Evolutionary conservation across 2,797 vertebrate species (phyloP).

Genomic region (Prionace glauca): DNA sequence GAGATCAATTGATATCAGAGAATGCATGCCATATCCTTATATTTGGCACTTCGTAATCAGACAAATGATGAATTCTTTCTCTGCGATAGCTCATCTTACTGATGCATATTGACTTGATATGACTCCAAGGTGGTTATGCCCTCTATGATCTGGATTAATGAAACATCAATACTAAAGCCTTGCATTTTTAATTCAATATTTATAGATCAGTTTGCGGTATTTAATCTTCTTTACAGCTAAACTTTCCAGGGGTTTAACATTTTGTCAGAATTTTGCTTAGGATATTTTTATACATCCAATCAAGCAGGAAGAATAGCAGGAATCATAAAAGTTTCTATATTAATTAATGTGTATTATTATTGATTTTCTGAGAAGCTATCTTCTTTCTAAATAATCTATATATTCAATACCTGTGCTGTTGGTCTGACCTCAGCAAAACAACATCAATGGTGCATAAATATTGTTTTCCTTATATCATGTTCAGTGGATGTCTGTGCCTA

Average conservation of each 20-base stretch:
- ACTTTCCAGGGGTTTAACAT: background rate
- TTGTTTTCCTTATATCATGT: background rate
- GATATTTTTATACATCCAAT: background rate
- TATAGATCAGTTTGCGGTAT: background rate
- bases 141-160: background rate
- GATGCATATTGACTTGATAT: background rate
- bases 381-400: background rate
- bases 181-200: background rate
- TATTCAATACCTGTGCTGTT: background rate
- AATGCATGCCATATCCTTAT: background rate
- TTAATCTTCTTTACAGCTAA: background rate
- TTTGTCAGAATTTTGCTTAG: background rate
- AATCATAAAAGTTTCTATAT: background rate
- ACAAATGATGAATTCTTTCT: background rate
- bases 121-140: background rate
- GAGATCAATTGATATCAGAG: background rate
- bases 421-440: background rate
- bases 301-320: background rate
- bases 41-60: background rate
- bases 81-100: background rate
- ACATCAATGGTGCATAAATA: background rate
- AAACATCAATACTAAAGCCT: background rate
- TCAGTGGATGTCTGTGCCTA: background rate
- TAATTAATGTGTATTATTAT: background rate
- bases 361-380: background rate